Conservation (phyloP, 2,797 vertebrate genomes). For the Crenichthys baileyi region DNA sequence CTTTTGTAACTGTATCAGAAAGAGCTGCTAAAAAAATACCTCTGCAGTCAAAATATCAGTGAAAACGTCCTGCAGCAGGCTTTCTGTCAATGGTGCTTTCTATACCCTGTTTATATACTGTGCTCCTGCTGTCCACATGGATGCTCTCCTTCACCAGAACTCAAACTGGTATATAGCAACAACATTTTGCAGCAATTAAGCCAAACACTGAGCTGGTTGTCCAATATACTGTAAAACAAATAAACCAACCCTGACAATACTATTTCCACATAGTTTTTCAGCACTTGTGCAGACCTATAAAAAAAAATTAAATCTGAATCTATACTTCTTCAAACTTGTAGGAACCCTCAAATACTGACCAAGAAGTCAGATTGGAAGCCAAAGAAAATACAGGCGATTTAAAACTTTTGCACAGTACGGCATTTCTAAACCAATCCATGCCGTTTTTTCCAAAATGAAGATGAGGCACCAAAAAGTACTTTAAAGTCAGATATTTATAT, state of each 20-base stretch:
- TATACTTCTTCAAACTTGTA: too few relatives aligned
- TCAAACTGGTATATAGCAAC: background rate
- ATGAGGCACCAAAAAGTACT: background rate
- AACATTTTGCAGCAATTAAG: background rate
- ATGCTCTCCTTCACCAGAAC: background rate
- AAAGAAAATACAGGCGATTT: too few relatives aligned
- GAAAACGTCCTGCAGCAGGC: background rate
- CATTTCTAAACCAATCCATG: background rate
- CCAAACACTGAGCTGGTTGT: slow-evolving; percentile 1
- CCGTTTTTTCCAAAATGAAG: background rate
- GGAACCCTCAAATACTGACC: too few relatives aligned
- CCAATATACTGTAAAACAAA: background rate
- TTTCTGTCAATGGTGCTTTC: background rate
- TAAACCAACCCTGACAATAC: too few relatives aligned
- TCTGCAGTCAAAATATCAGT: background rate
- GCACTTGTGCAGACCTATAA: background rate
- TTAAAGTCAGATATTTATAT: background rate
- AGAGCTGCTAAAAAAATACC: too few relatives aligned
- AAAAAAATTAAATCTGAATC: background rate
- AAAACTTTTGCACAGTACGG: too few relatives aligned
- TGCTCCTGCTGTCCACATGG: background rate
- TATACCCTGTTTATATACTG: background rate
- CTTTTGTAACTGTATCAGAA: too few relatives aligned
- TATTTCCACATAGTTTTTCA: too few relatives aligned
- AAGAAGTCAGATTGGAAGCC: too few relatives aligned